Percentiles rank a stretch among this genome's conserved stretches.
Evolutionary conservation across 2,797 vertebrate genomes (phyloP).

Genomic region (Cirrhinus mrigala): DNA sequence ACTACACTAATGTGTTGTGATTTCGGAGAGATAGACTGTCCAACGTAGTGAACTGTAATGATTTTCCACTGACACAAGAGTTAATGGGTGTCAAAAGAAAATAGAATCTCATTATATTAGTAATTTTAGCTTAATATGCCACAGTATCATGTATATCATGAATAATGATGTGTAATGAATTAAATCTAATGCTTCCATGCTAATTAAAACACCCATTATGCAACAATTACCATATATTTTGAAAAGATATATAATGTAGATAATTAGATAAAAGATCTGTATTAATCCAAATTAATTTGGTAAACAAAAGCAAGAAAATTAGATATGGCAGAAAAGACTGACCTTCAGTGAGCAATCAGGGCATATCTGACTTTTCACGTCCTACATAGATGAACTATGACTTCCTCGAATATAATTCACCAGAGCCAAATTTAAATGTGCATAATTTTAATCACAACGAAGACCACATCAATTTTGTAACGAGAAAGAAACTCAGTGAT

Average conservation of each 20-base stretch:
- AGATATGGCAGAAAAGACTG: slow-evolving; percentile 58
- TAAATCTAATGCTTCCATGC: not conserved
- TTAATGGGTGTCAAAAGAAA: slow-evolving; percentile 11
- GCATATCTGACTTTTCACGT: slow-evolving; percentile 58
- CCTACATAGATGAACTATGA: slow-evolving; percentile 47
- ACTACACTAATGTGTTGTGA: not conserved
- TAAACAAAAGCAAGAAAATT: slow-evolving; percentile 33
- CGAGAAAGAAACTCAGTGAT: not conserved
- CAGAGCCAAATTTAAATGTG: not conserved
- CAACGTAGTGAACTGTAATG: not conserved
- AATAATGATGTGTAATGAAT: not conserved
- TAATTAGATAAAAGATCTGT: not conserved
- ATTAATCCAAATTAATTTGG: not conserved
- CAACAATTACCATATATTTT: not conserved
- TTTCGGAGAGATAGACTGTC: not conserved
- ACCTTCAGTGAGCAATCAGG: slow-evolving; percentile 63
- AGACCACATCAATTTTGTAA: not conserved
- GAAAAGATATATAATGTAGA: not conserved
- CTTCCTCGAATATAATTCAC: slow-evolving; percentile 39
- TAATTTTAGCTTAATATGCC: not conserved
- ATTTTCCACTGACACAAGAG: not conserved
- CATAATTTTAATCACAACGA: slow-evolving; percentile 6
- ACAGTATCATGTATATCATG: not conserved
- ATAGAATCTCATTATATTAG: slow-evolving; percentile 8
- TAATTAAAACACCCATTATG: not conserved